These are phyloP conservation scores for Myotis vivesi DNA, from an alignment of 2,797 vertebrate species.

Conservation along the genomic window DNA sequence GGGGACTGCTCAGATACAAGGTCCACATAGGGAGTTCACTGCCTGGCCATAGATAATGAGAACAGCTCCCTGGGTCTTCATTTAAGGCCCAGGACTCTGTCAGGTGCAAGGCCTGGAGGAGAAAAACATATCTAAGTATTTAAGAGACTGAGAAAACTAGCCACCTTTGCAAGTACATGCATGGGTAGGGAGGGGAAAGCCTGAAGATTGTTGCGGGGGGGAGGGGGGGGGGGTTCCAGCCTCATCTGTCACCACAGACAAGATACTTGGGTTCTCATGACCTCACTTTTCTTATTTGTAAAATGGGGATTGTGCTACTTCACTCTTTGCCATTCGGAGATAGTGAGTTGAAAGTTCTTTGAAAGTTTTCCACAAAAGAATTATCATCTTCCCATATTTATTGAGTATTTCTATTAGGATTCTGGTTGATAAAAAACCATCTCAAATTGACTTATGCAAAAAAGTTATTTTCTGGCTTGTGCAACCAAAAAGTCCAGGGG, in stretches of 20 bases:
- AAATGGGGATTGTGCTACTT: background rate
- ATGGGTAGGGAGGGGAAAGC: background rate
- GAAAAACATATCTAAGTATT: background rate
- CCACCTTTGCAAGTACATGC: background rate
- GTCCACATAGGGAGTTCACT: rapidly evolving
- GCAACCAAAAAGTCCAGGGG: background rate
- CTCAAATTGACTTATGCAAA: background rate
- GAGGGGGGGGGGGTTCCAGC: background rate
- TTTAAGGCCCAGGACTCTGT: too few relatives aligned
- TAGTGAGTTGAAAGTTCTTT: background rate
- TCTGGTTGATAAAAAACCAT: background rate
- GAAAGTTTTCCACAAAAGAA: background rate
- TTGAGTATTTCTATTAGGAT: background rate
- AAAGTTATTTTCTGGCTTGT: background rate
- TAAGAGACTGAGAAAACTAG: background rate
- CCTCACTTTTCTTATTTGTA: background rate
- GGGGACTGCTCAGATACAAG: background rate
- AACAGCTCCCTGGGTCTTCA: background rate
- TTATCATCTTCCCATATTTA: background rate
- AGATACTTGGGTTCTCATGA: rapidly evolving
- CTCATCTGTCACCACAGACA: background rate
- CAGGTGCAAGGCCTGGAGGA: background rate
- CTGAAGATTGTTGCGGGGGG: rapidly evolving
- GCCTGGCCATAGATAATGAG: background rate
- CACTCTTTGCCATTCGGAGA: background rate